These are phyloP conservation scores for Aplodontia rufa DNA, from an alignment of 2,113 vertebrate species.

Conservation along the genomic window DNA sequence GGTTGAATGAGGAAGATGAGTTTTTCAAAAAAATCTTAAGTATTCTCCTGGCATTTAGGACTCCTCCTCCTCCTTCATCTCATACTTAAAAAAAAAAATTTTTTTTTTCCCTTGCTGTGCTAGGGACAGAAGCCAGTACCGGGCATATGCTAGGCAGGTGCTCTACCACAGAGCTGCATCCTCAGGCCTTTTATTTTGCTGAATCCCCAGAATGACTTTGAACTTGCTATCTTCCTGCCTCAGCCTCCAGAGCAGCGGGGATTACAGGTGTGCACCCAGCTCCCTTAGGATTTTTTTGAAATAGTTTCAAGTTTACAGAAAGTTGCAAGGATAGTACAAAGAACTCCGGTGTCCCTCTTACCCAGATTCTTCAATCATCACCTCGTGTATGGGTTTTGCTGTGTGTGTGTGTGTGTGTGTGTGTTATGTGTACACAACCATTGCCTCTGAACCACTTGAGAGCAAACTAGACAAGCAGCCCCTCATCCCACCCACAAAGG, in stretches of 20 bases:
- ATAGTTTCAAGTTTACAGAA: neutral
- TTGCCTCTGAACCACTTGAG: neutral
- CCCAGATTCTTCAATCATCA: neutral
- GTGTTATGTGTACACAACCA: accelerated
- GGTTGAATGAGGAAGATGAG: neutral
- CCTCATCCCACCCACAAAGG: neutral
- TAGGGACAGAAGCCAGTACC: neutral
- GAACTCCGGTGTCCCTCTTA: neutral
- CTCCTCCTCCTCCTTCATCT: neutral
- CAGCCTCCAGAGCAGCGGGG: neutral
- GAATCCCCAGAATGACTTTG: neutral
- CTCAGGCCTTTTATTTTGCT: neutral
- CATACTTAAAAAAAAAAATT: neutral
- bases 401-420: accelerated
- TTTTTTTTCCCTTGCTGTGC: neutral
- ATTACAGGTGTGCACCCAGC: neutral
- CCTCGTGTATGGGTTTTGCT: neutral
- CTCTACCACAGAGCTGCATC: neutral
- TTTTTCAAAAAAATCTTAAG: neutral
- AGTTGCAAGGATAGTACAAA: neutral
- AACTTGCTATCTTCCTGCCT: neutral
- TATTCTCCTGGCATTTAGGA: neutral
- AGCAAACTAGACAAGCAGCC: neutral
- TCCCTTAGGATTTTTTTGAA: neutral
- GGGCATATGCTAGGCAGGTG: neutral